Evolutionary conservation across 2,113 vertebrate species (phyloP), one percentile per base, ranked within the genome.

Genomic region (Oriolus oriolus): DNA sequence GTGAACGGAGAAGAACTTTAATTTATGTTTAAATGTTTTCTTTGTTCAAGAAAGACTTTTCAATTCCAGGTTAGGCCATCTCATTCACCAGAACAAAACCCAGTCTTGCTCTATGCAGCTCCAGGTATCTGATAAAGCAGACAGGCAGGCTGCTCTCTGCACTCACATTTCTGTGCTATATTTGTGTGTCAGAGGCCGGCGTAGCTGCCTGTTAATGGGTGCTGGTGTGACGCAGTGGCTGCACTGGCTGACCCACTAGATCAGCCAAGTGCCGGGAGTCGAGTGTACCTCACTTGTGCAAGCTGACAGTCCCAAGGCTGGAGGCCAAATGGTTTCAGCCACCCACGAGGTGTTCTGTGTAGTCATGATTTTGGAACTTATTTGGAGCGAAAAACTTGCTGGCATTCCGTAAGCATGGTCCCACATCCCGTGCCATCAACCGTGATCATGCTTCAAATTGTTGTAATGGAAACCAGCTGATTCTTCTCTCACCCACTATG

Each of bases 241-340:
- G 78, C n/a, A 9, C 70, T 60, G 47, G 19, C 69, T 87, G 89
- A 91, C 94, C 95, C 52, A 8, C 22, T 24, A 16, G 39, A 52
- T 71, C 75, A 45, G 66, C 57, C 2, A 2, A 63, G 64, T 5
- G 49, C 65, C 1, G 2, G 65, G 65, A 77, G 73, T n/a, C 1
- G 4, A 77, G 85, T 0, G 2, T 41, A 61, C 87, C 89, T 87
- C 8, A 2, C 81, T 95, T 97, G 85, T 93, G 94, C 87, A 90
- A 95, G 93, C 78, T 84, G 94, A 71, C 94, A 69, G 80, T 22
- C 56, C 69, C 4, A 6, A 84, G 87, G 89, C 94, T 64, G 69
- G 74, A 92, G 86, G 92, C 92, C 95, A 97, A 74, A 84, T 50
- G 59, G 59, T 95, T 93, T 93, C 95, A 93, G 77, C 95, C 95